Conservation (phyloP, 1,140 invertebrate species). For the Chironomus tepperi region DNA sequence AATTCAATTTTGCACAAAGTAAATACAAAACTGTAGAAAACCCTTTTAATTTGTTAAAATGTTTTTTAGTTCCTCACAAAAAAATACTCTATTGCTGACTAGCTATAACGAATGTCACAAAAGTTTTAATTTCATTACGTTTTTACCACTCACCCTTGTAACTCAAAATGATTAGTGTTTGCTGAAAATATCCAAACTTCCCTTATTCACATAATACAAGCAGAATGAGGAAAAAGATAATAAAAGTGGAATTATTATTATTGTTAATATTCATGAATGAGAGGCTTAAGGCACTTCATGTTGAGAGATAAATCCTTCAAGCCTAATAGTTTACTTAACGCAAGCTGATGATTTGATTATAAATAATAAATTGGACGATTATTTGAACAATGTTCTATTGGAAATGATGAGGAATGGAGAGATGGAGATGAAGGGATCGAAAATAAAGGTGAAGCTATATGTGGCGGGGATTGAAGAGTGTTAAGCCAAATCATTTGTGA, state of each 20-base stretch:
- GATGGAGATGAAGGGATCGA: no score
- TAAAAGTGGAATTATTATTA: neutral
- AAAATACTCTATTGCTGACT: no score
- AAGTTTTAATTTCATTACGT: no score
- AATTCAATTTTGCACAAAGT: no score
- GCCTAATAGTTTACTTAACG: neutral
- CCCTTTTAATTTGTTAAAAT: no score
- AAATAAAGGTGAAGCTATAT: no score
- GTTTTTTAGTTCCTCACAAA: no score
- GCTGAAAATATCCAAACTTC: neutral
- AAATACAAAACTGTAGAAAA: no score
- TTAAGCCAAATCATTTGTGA: conserved; percentile 5
- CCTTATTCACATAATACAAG: neutral
- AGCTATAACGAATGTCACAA: no score
- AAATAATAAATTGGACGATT: conserved; percentile 20
- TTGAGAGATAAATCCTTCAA: neutral
- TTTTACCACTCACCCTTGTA: no score
- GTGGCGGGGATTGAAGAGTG: neutral
- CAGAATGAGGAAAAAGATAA: neutral
- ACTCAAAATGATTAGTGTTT: no score
- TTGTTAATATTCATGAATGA: neutral
- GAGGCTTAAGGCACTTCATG: conserved; percentile 11
- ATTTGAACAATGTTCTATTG: neutral
- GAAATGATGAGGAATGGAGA: no score
- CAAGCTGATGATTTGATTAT: conserved; percentile 22